Evolutionary conservation across 1,140 invertebrate genomes (phyloP), one percentile per base, ranked within the genome.

Genomic region (Lucilia sericata): DNA sequence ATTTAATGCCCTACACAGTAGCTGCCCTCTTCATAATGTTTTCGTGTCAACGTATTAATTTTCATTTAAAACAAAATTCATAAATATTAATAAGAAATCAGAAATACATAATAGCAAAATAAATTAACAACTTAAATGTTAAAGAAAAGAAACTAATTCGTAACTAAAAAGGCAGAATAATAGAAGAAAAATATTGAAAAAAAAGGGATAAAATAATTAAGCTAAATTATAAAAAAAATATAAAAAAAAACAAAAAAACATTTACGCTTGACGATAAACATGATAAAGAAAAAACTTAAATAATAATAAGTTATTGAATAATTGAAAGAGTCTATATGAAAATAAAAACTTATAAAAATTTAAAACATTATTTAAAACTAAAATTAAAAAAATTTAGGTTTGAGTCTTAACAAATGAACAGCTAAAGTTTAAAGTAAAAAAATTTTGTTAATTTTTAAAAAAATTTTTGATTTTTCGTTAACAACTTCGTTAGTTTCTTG

Each of bases 1-100:
- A 80, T 14, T 82, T 82, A 85, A 65, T 85, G 75, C 85, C 85
- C 81, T 84, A 83, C 42, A 82, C 83, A 83, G 75, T 85, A 84
- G 84, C 83, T 51, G 82, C 78, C 70, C 82, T 85, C 19, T 83
- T 85, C 42, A 74, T 84, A 51, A 74, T 84, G 70, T 81, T 85
- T 5, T 55, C 83, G 74, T 74, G 74, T 81, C 47, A 84, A 80
- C 83, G 80, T 82, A 78, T 83, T 34, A 78, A 51, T 80, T 25
- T 85, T 78, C 70, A 80, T 76, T 82, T 82, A 51, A 51, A 82
- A 75, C 85, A 84, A 85, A 55, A 82, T 85, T 85, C 83, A 85
- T 85, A 85, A 85, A 85, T 83, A 36, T 78, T 34, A 83, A 9
- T 42, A 60, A 60, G n/a, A n/a, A 75, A 83, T 2, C 4, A 74